Base-by-base conservation (phyloP, 2,888 invertebrate species). In the Macrosiphum euphorbiae region DNA sequence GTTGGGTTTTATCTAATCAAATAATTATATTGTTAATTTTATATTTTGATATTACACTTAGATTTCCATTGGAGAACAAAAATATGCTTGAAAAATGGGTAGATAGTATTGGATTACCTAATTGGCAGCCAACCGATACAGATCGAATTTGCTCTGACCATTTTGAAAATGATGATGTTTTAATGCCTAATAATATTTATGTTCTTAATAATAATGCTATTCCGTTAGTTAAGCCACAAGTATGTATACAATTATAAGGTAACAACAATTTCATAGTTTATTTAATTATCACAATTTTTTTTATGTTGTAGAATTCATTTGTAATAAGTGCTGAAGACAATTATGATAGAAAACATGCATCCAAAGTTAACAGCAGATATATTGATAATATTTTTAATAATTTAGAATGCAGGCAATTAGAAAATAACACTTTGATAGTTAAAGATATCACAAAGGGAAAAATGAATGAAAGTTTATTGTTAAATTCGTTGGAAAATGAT, bases 111-210 rank as follows among this genome's bases (percentile, higher is more conserved):
- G 41, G 47, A 44, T 84, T 91, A 28, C 20, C 85, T 58, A 55
- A 85, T 44, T 85, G 85, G 44, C 78, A 91, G 10, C 85, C 85
- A 52, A n/a, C 28, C 28, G 44, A 50, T 13, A 3, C 55, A n/a
- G 58, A 91, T 84, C 35, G 84, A 44, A 85, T 91, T 47, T 91
- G 91, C 58, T 91, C 91, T 7, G 55, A 85, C 28, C 91, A 91
- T 91, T 91, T 91, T 91, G 91, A 91, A 85, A 85, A 44, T 41
- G 2, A 91, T 55, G 35, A 55, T 52, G 5, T 91, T 28, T 28
- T 52, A 35, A 85, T 55, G n/a, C 44, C 0, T n/a, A 44, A 55
- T 55, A 44, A 44, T 85, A 28, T 5, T 20, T 85, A 91, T 85
- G 2, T n/a, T 7, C 52, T 91, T 11, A 52, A 41, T 44, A 1